These are phyloP conservation scores for Mactra quadrangularis DNA, from an alignment of 1,140 invertebrate genomes.

Conservation along the genomic window DNA sequence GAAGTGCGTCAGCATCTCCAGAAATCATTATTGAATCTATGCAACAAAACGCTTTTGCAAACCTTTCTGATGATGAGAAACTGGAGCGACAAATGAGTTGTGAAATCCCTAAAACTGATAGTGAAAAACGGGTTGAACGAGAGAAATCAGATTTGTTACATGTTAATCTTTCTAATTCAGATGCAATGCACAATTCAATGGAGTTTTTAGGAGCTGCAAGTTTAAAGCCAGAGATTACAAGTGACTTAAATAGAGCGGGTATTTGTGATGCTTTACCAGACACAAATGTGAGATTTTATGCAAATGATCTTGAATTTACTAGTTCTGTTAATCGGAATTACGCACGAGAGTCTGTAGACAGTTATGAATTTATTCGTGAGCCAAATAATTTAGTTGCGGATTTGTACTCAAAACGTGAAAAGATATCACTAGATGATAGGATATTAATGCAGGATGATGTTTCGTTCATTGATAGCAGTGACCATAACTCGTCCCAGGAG, in stretches of 20 bases:
- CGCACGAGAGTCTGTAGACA: not conserved
- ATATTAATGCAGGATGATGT: constrained; percentile 58
- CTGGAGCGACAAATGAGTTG: constrained; percentile 51
- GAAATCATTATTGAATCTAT: constrained; percentile 67
- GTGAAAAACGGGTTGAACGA: constrained; percentile 62
- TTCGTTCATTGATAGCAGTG: constrained; percentile 57
- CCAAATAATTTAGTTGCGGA: constrained; percentile 45
- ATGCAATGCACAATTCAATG: constrained; percentile 47
- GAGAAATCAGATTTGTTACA: constrained; percentile 36
- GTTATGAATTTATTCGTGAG: constrained; percentile 33
- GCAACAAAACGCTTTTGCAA: constrained; percentile 60
- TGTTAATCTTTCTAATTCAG: constrained; percentile 9
- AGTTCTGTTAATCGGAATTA: constrained; percentile 17
- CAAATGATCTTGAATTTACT: constrained; percentile 43
- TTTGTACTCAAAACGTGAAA: constrained; percentile 53
- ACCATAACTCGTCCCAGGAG: constrained; percentile 58
- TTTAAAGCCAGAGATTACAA: constrained; percentile 30
- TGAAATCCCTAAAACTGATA: constrained; percentile 60
- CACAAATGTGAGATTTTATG: constrained; percentile 34
- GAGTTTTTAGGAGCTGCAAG: constrained; percentile 55
- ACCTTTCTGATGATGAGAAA: constrained; percentile 65
- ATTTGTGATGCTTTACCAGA: not conserved
- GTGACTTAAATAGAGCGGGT: constrained; percentile 27
- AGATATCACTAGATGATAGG: constrained; percentile 53
- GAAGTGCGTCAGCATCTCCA: constrained; percentile 53